Conservation (phyloP, 2,797 vertebrate species). For the Perodicticus potto region DNA sequence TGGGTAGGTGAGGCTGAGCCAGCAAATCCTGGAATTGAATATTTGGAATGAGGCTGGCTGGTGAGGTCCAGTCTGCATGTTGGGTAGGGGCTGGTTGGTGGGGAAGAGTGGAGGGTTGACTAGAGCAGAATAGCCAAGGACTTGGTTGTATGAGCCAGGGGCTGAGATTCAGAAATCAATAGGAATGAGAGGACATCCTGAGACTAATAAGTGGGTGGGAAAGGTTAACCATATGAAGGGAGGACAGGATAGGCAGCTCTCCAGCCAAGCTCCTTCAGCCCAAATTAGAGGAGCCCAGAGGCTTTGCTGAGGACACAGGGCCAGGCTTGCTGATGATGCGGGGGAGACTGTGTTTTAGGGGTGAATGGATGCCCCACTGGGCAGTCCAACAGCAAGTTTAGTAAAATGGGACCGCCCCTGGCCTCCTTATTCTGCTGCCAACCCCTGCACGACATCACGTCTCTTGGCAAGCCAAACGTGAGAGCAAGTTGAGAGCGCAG, state of each 20-base stretch:
- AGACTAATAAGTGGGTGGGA: background rate
- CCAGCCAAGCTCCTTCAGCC: background rate
- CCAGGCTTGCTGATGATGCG: background rate
- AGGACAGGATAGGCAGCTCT: background rate
- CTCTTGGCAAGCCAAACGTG: background rate
- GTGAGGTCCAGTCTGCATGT: background rate
- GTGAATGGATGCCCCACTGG: background rate
- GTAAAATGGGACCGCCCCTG: background rate
- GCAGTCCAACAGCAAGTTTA: background rate
- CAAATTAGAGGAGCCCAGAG: background rate
- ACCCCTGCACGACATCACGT: background rate
- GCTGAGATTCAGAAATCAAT: background rate
- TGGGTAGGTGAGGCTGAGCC: background rate
- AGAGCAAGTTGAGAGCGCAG: constrained; percentile 31
- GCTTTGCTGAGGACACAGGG: background rate
- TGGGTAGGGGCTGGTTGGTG: background rate
- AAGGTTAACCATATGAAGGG: background rate
- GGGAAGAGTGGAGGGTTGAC: background rate
- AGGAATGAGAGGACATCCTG: background rate
- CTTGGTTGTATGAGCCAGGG: background rate
- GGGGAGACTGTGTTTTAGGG: background rate
- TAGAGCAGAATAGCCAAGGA: background rate
- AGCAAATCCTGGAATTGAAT: background rate
- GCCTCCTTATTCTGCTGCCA: background rate
- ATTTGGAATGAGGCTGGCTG: background rate